phyloP scores from a whole-genome alignment of 1,140 invertebrate genomes.

The Drosophila nigromelanica region DNA sequence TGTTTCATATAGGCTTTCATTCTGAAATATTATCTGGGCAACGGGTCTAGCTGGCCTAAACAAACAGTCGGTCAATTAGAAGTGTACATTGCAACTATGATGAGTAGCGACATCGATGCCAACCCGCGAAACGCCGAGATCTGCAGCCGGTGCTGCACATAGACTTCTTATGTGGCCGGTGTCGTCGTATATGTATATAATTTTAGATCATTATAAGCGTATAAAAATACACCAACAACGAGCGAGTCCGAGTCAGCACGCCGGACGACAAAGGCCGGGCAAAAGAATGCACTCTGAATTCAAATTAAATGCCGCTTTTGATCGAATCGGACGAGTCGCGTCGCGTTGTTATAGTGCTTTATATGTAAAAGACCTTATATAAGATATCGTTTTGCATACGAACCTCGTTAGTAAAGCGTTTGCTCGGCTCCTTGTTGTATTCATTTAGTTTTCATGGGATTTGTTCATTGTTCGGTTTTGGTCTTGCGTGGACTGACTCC shows the following conservation, averaged over 20 bases:
- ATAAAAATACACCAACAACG: conserved; percentile 70
- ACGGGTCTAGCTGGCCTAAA: conserved; percentile 45
- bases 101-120: conserved; percentile 48
- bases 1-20: no score
- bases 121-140: conserved; percentile 23
- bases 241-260: conserved; percentile 42
- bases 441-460: neutral
- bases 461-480: conserved; percentile 12
- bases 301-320: conserved; percentile 77
- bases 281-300: conserved; percentile 74
- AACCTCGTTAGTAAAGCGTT: conserved; percentile 42
- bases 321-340: conserved; percentile 71
- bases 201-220: conserved; percentile 77
- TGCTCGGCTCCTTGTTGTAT: conserved; percentile 4
- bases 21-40: neutral
- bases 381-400: conserved; percentile 32
- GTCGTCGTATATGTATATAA: conserved; percentile 56
- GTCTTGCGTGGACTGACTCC: conserved; percentile 22
- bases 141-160: conserved; percentile 3
- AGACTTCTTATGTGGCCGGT: conserved; percentile 37
- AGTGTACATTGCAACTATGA: conserved; percentile 73
- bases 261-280: conserved; percentile 65
- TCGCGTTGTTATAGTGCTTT: conserved; percentile 10
- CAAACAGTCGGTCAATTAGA: conserved; percentile 62
- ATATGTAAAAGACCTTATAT: conserved; percentile 54